Percentiles rank a stretch among this genome's conserved stretches.
Conservation (phyloP, 2,888 invertebrate species). For the Lasioglossum vierecki region DNA sequence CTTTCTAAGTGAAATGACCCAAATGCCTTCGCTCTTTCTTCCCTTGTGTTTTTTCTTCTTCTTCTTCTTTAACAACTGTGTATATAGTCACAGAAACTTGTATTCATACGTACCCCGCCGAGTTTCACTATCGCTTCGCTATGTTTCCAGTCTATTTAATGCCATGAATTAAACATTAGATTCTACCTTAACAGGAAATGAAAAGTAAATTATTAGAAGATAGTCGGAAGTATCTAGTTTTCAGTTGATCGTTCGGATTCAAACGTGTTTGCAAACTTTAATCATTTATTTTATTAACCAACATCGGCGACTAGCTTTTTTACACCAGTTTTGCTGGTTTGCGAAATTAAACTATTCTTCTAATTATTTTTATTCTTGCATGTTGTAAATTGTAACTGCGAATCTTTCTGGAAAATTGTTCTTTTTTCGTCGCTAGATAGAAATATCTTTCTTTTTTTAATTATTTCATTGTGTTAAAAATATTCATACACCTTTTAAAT, state of each 20-base stretch:
- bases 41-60: background rate
- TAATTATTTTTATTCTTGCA: too few species aligned
- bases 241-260: background rate
- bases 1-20: constrained; percentile 8
- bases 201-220: constrained; percentile 7
- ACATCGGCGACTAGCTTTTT: background rate
- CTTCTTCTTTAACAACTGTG: background rate
- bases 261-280: background rate
- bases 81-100: background rate
- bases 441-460: too few species aligned
- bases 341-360: background rate
- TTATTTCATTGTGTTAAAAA: background rate
- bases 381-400: too few species aligned
- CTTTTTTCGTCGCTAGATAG: too few species aligned
- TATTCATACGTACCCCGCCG: background rate
- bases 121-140: constrained; percentile 10
- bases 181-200: background rate
- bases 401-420: too few species aligned
- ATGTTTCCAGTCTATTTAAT: background rate
- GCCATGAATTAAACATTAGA: background rate
- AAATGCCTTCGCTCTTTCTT: constrained; percentile 28
- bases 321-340: background rate
- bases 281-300: background rate
- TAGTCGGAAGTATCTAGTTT: background rate
- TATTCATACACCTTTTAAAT: background rate